phyloP scores from a whole-genome alignment of 2,888 invertebrate genomes.

The Fragum fragum region DNA sequence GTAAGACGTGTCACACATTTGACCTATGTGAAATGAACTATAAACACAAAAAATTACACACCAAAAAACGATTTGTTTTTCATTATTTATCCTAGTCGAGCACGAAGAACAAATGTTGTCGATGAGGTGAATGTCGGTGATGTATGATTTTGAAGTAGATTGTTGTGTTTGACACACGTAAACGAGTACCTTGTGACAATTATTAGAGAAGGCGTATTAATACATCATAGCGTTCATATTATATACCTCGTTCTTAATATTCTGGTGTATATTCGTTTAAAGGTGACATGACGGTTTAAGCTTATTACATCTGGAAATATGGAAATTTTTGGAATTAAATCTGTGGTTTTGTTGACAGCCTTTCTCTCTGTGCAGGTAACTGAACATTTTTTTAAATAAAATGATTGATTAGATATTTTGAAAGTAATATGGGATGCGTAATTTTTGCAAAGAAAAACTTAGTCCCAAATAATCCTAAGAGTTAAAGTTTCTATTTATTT shows the following conservation, averaged over 20 bases:
- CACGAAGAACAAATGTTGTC: background rate
- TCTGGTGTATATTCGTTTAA: background rate
- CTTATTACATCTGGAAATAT: background rate
- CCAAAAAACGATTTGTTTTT: no score
- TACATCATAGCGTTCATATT: slow-evolving; percentile 6
- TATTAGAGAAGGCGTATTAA: slow-evolving; percentile 7
- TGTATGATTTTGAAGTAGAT: background rate
- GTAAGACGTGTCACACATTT: no score
- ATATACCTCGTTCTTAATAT: background rate
- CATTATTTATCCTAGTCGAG: no score
- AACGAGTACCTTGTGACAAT: slow-evolving; percentile 12
- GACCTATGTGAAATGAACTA: no score
- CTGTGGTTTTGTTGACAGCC: background rate
- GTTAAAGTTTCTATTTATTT: no score
- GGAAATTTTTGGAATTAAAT: slow-evolving; percentile 1
- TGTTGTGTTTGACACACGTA: slow-evolving; percentile 10
- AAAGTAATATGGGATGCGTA: no score
- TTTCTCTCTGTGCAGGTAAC: background rate
- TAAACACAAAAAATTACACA: no score
- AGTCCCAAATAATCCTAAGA: no score
- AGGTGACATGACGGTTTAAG: slow-evolving; percentile 9
- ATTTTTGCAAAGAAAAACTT: no score
- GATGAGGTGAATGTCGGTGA: background rate
- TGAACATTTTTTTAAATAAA: no score
- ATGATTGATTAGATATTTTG: no score